Base-by-base conservation (phyloP, 2,797 vertebrate species). In the Hypotaenidia okinawae region DNA sequence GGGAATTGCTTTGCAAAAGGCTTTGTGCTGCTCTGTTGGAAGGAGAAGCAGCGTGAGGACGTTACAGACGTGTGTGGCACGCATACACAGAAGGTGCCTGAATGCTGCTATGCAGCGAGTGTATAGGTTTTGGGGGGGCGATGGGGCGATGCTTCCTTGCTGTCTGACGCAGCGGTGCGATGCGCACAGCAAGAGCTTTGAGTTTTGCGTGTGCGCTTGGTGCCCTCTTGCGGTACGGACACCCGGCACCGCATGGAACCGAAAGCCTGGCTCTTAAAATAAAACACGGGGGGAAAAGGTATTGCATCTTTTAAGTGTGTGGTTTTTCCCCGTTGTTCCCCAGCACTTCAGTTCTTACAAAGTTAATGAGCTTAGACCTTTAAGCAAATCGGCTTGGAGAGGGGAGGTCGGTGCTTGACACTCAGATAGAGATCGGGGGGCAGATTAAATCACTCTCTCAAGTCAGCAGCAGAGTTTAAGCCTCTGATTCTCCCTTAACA, bases 211-310 rank as follows among this genome's bases (percentile, higher is more conserved):
- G 1, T 74, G 74, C 9, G 37, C 91, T 74, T 95, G 85, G 88
- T 96, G 97, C 97, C 96, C 97, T 97, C 97, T 82, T 67, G 92
- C 96, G 97, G 96, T 80, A 39, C 72, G 21, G 43, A 8, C 14
- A 5, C 28, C 23, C 8, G 39, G 9, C 78, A 18, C 54, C 59
- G 5, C 37, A 7, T 57, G 35, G 77, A 94, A 8, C 68, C 23
- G 41, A 47, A 64, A 54, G 16, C 37, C 18, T 3, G 43, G 43
- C 43, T 45, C 18, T 45, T 41, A 16, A 41, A 45, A 45, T 45
- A 66, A 81, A 94, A 58, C 11, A 19, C 9, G 17, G 37, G 32
- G 17, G 52, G 37, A 41, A 55, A 87, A 66, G 10, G 8, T 77
- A 37, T 16, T 47, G 87, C 43, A 57, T 67, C 24, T 76, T 45